Base-by-base conservation (phyloP, 2,888 invertebrate genomes). In the Scaptomyza polygonia region DNA sequence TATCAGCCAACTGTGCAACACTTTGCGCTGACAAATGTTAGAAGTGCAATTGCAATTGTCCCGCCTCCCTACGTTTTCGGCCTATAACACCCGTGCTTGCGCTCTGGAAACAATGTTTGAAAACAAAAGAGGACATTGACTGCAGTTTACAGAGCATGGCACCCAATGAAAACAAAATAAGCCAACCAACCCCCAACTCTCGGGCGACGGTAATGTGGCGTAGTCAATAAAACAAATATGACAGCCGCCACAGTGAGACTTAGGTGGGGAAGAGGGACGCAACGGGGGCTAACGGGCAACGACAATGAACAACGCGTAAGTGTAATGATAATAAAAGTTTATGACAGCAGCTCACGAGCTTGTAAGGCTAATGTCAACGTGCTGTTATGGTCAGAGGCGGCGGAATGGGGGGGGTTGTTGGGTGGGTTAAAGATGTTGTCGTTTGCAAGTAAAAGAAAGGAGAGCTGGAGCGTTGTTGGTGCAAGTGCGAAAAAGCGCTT, bases 291-390 rank as follows among this genome's bases (percentile, higher is more conserved):
- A 36, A 36, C 36, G 6, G n/a, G 14, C 21, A 36, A 25, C 36
- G 8, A 32, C 48, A 48, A 48, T 48, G 49, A 36, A 36, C 53
- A 67, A 62, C 64, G 79, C 64, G 79, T 72, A 79, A 82, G 85
- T 82, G 85, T 78, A 84, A 82, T 84, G 82, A 82, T 84, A 84
- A 82, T 84, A 82, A 84, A 82, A 82, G 71, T 82, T 82, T 82
- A 82, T 82, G 82, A 82, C 82, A 82, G 79, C 82, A 79, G 75
- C 84, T 81, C 82, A 82, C 54, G 72, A 84, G 82, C 78, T 78
- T 73, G 81, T 84, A 81, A 84, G 84, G 82, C 84, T 82, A 82
- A 82, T 82, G 84, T 82, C 82, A 82, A 83, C 77, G 69, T 79
- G 78, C 63, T 77, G 70, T 71, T 77, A 62, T 45, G 65, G 56